Percentiles rank a stretch among this genome's conserved stretches.
Evolutionary conservation across 2,797 vertebrate genomes (phyloP).

Genomic region (Coreius guichenoti): DNA sequence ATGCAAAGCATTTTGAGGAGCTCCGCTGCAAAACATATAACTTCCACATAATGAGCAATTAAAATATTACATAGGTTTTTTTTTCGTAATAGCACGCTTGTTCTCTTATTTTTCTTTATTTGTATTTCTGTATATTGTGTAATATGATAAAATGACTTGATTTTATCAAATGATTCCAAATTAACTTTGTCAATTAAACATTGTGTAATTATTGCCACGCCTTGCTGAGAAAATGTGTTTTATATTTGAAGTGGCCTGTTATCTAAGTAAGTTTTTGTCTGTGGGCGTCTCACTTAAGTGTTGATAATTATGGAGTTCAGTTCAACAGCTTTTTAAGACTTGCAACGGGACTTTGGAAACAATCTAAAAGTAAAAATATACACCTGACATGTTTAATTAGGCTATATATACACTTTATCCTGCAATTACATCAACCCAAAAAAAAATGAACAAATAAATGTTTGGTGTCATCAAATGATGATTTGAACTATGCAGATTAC

Average conservation of each 20-base stretch:
- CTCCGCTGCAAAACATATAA: neutral
- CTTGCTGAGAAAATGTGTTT: conserved; percentile 5
- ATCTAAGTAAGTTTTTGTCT: conserved; percentile 10
- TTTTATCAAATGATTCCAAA: neutral
- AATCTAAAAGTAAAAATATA: neutral
- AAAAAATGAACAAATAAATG: neutral
- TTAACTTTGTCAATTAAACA: neutral
- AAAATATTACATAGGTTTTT: neutral
- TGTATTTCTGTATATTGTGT: too few relatives aligned
- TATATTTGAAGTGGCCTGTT: conserved; percentile 8
- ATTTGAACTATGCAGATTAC: neutral
- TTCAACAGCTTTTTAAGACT: neutral
- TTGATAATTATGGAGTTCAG: neutral
- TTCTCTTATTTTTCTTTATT: neutral
- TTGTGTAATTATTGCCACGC: neutral
- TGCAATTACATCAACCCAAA: neutral
- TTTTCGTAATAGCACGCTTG: too few relatives aligned
- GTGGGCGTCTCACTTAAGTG: neutral
- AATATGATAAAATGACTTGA: neutral
- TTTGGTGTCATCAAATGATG: neutral
- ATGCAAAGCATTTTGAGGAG: neutral
- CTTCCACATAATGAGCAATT: neutral
- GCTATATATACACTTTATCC: neutral
- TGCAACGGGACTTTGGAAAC: neutral
- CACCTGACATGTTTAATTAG: neutral